These are phyloP conservation scores for Cherax quadricarinatus DNA, from an alignment of 1,140 invertebrate species.

Conservation along the genomic window DNA sequence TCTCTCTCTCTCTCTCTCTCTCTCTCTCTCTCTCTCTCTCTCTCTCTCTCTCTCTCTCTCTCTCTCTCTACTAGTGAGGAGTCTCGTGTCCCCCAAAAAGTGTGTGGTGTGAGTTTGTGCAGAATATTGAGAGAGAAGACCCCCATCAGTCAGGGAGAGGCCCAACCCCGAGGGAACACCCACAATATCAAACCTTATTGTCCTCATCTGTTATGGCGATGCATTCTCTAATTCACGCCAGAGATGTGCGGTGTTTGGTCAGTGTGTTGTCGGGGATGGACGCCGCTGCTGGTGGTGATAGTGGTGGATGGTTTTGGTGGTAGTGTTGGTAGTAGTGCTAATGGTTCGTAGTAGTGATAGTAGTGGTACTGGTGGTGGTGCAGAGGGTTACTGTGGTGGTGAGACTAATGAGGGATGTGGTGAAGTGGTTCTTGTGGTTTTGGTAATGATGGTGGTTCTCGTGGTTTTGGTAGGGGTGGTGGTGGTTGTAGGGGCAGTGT, in stretches of 20 bases:
- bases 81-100: neutral
- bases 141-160: constrained; percentile 59
- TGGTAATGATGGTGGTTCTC: neutral
- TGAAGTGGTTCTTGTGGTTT: neutral
- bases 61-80: constrained; percentile 4
- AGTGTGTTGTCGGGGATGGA: constrained; percentile 58
- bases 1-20: neutral
- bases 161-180: constrained; percentile 51
- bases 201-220: constrained; percentile 70
- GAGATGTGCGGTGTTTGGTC: constrained; percentile 67
- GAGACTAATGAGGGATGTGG: neutral
- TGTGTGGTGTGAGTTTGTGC: constrained; percentile 53
- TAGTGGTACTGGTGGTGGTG: neutral
- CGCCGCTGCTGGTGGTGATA: constrained; percentile 41
- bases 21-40: too few species aligned
- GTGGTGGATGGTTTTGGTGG: constrained; percentile 28
- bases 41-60: too few species aligned
- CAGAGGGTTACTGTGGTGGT: neutral
- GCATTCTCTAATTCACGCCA: constrained; percentile 71
- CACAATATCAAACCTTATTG: constrained; percentile 70
- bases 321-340: neutral
- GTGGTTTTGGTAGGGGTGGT: neutral
- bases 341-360: neutral
- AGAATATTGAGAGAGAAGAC: constrained; percentile 67
- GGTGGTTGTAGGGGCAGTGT: neutral